phyloP scores from a whole-genome alignment of 1,140 invertebrate species.

The Listronotus oregonensis region DNA sequence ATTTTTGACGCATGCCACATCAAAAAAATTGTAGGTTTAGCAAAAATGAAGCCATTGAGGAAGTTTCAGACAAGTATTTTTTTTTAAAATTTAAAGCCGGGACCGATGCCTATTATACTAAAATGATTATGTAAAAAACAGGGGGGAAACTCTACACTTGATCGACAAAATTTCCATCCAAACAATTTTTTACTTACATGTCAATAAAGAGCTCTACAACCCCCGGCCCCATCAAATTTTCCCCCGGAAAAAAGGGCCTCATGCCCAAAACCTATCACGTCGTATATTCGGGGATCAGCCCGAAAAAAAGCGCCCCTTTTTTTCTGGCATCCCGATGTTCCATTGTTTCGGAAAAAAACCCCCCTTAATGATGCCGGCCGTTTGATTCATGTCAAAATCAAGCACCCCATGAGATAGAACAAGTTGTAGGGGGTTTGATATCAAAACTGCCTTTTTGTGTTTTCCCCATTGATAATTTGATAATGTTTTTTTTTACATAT shows the following conservation, averaged over 20 bases:
- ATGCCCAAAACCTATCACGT: constrained; percentile 10
- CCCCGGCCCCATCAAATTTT: constrained; percentile 5
- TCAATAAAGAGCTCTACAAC: constrained; percentile 11
- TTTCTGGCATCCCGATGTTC: constrained; percentile 32
- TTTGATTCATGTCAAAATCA: constrained; percentile 34
- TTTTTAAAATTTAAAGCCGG: too few species aligned
- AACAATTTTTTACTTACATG: constrained; percentile 8
- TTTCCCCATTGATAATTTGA: background rate
- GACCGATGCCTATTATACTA: too few species aligned
- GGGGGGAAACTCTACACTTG: too few species aligned
- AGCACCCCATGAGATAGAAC: constrained; percentile 11
- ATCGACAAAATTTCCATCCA: constrained; percentile 3
- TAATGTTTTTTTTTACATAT: too few species aligned
- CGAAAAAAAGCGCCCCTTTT: constrained; percentile 35
- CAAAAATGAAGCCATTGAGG: too few species aligned
- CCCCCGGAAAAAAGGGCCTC: constrained; percentile 12
- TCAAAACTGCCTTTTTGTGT: background rate
- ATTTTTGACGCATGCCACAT: too few species aligned
- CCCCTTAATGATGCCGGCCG: constrained; percentile 31
- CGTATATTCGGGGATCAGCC: constrained; percentile 25
- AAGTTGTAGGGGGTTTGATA: background rate
- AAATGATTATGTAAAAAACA: too few species aligned
- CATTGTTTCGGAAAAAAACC: constrained; percentile 34
- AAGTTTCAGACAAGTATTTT: too few species aligned
- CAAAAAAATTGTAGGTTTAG: too few species aligned